phyloP scores from a whole-genome alignment of 2,888 invertebrate genomes.

The Seladonia tumulorum region DNA sequence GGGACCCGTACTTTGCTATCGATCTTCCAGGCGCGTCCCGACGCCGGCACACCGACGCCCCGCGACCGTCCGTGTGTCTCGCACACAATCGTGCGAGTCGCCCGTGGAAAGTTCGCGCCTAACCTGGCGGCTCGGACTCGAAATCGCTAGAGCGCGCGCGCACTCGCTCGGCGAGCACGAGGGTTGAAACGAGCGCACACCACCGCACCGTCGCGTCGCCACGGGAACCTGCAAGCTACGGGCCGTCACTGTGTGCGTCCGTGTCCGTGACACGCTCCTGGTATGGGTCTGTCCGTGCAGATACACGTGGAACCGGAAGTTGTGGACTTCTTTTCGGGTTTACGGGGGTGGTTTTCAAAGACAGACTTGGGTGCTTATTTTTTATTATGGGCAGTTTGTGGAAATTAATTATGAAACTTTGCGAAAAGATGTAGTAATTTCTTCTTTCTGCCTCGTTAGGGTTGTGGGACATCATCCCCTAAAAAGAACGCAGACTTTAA shows the following conservation, averaged over 20 bases:
- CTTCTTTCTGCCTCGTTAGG: too few relatives aligned
- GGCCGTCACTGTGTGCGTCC: not conserved
- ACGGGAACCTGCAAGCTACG: not conserved
- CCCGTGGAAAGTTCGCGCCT: conserved; percentile 48
- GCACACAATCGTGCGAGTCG: conserved; percentile 58
- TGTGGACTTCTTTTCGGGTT: not conserved
- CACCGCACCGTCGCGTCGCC: not conserved
- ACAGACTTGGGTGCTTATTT: not conserved
- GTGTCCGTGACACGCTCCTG: not conserved
- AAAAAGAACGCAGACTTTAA: too few relatives aligned
- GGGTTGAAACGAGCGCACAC: not conserved
- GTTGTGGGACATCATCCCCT: too few relatives aligned
- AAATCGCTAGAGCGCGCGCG: not conserved
- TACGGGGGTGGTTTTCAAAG: not conserved
- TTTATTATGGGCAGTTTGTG: too few relatives aligned
- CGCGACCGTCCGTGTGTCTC: conserved; percentile 26
- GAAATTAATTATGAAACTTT: too few relatives aligned
- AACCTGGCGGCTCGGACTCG: conserved; percentile 15
- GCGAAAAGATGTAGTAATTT: too few relatives aligned
- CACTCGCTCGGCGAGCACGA: not conserved
- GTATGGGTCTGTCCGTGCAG: not conserved
- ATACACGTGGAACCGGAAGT: conserved; percentile 8
- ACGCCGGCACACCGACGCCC: conserved; percentile 51
- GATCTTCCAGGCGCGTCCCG: conserved; percentile 79
- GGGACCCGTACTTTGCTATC: conserved; percentile 78